Base-by-base conservation (phyloP, 2,888 invertebrate genomes). In the Timandra comae region DNA sequence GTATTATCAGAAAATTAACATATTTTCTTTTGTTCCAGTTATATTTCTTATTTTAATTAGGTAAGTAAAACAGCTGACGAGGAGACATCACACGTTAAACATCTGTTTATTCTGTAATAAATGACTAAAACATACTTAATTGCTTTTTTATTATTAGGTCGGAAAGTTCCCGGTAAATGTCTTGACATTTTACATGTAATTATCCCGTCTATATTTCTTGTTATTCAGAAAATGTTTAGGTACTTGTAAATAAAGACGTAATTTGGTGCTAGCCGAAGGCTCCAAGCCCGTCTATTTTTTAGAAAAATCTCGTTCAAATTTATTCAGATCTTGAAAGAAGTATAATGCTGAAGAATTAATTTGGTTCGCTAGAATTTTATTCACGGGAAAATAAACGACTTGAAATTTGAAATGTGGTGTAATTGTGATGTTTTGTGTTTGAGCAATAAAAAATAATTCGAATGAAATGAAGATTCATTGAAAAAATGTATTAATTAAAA, bases 301-400 rank as follows among this genome's bases (percentile, higher is more conserved):
- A 50, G 67, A 68, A 68, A 80, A 82, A 77, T 76, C 74, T 74
- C 67, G 67, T 71, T 72, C 68, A 71, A 78, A 72, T 76, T 81
- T 78, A 79, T 77, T 79, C 73, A 77, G 69, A 76, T 80, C 75
- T 74, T 69, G 62, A 76, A 75, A 79, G 69, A 76, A 79, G 76
- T 78, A 79, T 78, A 76, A 80, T 78, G 70, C 73, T 63, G 59
- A 68, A 68, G 62, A 80, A 82, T 81, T 82, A 82, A 80, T 82
- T 82, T 81, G 63, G 68, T 75, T 78, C 67, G 66, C 64, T 52
- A 74, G 64, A 72, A 77, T 76, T 76, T 76, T 72, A 57, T 62
- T 58, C 56, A 46, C 51, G 52, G 61, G 66, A 72, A 76, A 71
- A 73, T 75, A 79, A 80, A 78, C 74, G 72, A 75, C 68, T 74